Evolutionary conservation across 2,113 vertebrate species (phyloP).

Genomic region (Ahaetulla prasina): DNA sequence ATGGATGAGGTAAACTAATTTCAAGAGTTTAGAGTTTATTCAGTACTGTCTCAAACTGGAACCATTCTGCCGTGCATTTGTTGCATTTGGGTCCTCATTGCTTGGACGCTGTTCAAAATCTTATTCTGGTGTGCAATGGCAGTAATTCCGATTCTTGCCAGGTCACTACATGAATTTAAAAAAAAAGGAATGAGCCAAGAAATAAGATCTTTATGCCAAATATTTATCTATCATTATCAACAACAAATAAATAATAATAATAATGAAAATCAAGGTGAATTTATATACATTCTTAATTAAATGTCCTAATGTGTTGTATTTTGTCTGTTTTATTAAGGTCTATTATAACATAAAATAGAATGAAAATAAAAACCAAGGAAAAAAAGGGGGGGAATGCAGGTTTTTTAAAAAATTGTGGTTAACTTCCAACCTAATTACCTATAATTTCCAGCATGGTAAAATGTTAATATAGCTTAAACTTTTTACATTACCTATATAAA

Average conservation of each 20-base stretch:
- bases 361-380: background rate
- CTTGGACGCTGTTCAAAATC: constrained; percentile 89
- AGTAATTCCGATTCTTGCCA: constrained; percentile 89
- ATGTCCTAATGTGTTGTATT: constrained; percentile 31
- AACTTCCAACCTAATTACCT: background rate
- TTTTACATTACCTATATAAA: background rate
- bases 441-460: background rate
- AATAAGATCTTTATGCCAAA: constrained; percentile 14
- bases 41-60: constrained; percentile 86
- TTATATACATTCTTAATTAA: constrained; percentile 64
- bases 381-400: background rate
- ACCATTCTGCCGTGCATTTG: constrained; percentile 96
- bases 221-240: constrained; percentile 41
- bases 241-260: constrained; percentile 35
- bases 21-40: constrained; percentile 79
- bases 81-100: constrained; percentile 93
- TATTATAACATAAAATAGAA: background rate
- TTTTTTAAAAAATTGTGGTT: background rate
- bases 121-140: constrained; percentile 88
- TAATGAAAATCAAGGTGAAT: constrained; percentile 60
- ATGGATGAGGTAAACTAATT: constrained; percentile 99
- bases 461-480: background rate
- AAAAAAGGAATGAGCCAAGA: constrained; percentile 15
- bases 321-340: background rate
- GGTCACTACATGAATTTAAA: constrained; percentile 73